Percentiles rank a stretch among this genome's conserved stretches.
Conservation (phyloP, 2,797 vertebrate genomes). For the Xiphophorus birchmanni region DNA sequence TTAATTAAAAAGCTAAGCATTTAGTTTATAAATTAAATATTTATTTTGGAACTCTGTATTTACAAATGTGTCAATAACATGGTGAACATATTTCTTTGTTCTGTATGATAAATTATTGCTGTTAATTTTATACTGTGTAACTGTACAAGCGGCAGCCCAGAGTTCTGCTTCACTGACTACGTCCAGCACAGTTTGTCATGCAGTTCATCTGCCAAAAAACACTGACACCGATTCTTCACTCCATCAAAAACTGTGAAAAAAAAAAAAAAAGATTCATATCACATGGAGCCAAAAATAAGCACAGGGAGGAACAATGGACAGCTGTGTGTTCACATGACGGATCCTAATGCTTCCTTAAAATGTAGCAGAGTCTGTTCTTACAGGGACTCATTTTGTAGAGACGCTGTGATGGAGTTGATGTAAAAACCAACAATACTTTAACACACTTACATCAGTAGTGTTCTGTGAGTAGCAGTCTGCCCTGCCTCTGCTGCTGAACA, state of each 20-base stretch:
- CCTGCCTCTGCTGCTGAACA: not conserved
- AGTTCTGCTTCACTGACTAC: not conserved
- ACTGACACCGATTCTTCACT: not conserved
- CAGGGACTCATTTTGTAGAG: not conserved
- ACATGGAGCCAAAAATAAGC: not conserved
- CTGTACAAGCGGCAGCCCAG: no score
- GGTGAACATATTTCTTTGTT: no score
- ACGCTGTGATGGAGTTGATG: not conserved
- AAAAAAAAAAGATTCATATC: not conserved
- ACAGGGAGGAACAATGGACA: not conserved
- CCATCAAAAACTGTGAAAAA: not conserved
- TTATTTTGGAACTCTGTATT: no score
- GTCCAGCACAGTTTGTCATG: not conserved
- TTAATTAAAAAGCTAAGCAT: no score
- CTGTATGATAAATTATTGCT: no score
- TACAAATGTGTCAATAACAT: no score
- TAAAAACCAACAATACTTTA: not conserved
- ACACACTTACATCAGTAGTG: not conserved
- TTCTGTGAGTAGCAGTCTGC: not conserved
- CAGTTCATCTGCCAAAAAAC: not conserved
- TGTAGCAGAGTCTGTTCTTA: not conserved
- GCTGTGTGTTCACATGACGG: not conserved
- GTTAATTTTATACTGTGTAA: no score
- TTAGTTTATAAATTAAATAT: no score
- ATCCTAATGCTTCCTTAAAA: not conserved